Base-by-base conservation (phyloP, 2,888 invertebrate species). In the Rosalia funebris region DNA sequence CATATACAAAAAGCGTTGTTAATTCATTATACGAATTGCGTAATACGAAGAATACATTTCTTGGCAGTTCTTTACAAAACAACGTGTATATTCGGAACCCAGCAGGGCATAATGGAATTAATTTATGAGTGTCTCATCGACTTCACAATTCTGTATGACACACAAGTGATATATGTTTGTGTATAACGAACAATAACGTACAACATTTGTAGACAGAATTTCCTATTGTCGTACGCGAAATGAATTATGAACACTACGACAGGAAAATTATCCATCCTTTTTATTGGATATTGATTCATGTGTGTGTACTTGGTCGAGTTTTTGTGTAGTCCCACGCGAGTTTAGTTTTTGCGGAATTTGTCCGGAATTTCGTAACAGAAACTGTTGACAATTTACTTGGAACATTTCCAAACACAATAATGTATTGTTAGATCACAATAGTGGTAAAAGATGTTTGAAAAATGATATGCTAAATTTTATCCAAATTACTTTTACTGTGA, bases 131-230 rank as follows among this genome's bases (percentile, higher is more conserved):
- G 44, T 20, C 44, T 44, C 44, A 25, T 44, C 20, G 44, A n/a
- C 20, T 44, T 44, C 20, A 44, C 20, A 20, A 44, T 20, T 44
- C 44, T n/a, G 12, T 12, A 11, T 44, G 44, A 44, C 44, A 20
- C 14, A 44, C 44, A 44, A 44, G 44, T 44, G 25, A 44, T 44
- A 12, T 44, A 44, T 44, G 44, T 44, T 25, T 25, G 44, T 44
- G 20, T 14, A 44, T 10, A 25, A 14, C 11, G 44, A 44, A 44
- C 44, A 44, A 44, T 44, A 44, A 44, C 44, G 4, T 19, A 44
- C 44, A 25, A 9, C 12, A 44, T 25, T 44, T 44, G 44, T 44
- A 25, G 44, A 44, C 20, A 44, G 44, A 44, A 20, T 44, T 44
- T 44, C 14, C 25, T 44, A 44, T 44, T 44, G 42, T 42, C 19